Conservation (phyloP, 2,113 vertebrate species). For the Neolamprologus toae region DNA sequence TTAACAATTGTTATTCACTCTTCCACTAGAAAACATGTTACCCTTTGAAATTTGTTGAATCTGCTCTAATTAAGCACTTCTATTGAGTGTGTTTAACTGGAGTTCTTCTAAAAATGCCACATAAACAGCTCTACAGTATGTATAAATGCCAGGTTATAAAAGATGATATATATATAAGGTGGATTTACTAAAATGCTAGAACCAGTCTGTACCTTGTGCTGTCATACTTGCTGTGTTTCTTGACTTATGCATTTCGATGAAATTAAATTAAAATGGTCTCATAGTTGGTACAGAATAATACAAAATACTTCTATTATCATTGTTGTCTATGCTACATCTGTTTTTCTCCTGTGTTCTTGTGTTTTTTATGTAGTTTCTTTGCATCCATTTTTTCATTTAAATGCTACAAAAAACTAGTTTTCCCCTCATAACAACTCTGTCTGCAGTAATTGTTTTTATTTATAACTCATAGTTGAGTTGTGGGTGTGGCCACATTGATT, state of each 20-base stretch:
- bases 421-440: not conserved
- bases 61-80: not conserved
- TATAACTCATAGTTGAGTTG: not conserved
- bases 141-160: not conserved
- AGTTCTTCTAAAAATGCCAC: not conserved
- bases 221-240: not conserved
- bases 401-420: not conserved
- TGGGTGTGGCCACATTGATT: not conserved
- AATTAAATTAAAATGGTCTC: not conserved
- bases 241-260: not conserved
- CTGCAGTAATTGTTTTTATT: not conserved
- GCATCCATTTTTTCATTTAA: not conserved
- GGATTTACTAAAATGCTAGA: not conserved
- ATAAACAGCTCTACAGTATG: not conserved
- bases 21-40: not conserved
- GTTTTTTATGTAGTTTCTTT: not conserved
- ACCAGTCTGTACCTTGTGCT: not conserved
- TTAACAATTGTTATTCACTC: not conserved
- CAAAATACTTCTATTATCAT: not conserved
- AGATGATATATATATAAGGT: not conserved
- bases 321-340: not conserved
- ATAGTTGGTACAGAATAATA: not conserved
- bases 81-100: not conserved
- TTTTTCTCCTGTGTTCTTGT: not conserved
- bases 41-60: not conserved